These are phyloP conservation scores for Neodontobutis hainanensis DNA, from an alignment of 2,113 vertebrate species.

Conservation along the genomic window DNA sequence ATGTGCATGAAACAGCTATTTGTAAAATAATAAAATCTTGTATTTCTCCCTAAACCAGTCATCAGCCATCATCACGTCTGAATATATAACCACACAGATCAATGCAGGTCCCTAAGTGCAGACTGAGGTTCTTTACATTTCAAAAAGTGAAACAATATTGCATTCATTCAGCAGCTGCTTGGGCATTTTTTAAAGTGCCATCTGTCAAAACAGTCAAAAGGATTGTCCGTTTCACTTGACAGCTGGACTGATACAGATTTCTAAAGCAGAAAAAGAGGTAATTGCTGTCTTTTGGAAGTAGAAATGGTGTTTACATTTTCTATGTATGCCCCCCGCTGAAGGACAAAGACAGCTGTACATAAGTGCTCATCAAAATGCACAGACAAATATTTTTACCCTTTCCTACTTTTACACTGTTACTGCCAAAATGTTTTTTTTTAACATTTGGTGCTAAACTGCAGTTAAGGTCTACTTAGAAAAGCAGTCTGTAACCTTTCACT, in stretches of 20 bases:
- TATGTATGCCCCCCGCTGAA: constrained; percentile 44
- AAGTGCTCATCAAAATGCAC: constrained; percentile 18
- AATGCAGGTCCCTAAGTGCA: constrained; percentile 35
- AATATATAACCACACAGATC: constrained; percentile 40
- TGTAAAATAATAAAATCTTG: constrained; percentile 43
- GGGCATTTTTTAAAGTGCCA: constrained; percentile 36
- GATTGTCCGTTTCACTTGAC: constrained; percentile 45
- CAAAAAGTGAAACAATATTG: constrained; percentile 24
- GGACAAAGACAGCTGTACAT: constrained; percentile 64
- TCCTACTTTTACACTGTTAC: constrained; percentile 9
- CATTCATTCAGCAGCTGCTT: constrained; percentile 52
- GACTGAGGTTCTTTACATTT: constrained; percentile 23
- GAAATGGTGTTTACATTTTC: constrained; percentile 65
- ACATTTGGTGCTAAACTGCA: constrained; percentile 14
- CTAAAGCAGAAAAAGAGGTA: constrained; percentile 46
- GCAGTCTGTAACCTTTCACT: constrained; percentile 15
- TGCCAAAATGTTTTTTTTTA: constrained; percentile 21
- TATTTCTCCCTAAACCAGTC: constrained; percentile 32
- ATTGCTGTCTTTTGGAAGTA: constrained; percentile 62
- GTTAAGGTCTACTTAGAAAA: constrained; percentile 10
- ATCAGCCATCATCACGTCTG: constrained; percentile 48
- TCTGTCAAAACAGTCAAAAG: constrained; percentile 54
- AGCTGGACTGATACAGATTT: constrained; percentile 38
- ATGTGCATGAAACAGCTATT: constrained; percentile 6
- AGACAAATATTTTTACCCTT: constrained; percentile 28